phyloP scores from a whole-genome alignment of 30 jellyfish, hydroid and myxozoan genomes.

The Aurelia coerulea region DNA sequence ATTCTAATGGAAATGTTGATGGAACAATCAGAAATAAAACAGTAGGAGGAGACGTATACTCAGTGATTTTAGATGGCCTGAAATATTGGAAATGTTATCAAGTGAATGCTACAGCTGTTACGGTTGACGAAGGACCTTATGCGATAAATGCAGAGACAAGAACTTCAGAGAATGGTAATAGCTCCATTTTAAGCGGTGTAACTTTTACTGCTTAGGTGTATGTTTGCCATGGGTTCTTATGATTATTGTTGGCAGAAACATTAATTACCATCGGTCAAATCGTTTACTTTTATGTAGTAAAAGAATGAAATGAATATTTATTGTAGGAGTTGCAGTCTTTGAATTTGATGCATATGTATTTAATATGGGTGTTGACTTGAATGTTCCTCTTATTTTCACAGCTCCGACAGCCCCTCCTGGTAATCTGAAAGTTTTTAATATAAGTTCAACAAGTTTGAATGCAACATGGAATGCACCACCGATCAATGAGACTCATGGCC shows the following conservation, averaged over 20 bases:
- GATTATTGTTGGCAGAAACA: too few relatives aligned
- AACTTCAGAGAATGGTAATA: slow-evolving; percentile 6
- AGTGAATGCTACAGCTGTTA: slow-evolving; percentile 25
- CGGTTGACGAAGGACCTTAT: slow-evolving; percentile 1
- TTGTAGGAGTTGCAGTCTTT: neutral
- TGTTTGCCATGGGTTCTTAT: too few relatives aligned
- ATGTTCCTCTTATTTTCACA: neutral
- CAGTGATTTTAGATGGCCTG: neutral
- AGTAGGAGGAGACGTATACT: neutral
- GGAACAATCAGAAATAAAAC: neutral
- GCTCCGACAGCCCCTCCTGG: slow-evolving; percentile 38
- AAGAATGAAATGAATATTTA: too few relatives aligned
- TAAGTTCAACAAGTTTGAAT: slow-evolving; percentile 18
- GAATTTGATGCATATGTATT: too few relatives aligned
- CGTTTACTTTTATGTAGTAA: too few relatives aligned
- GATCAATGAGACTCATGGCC: slow-evolving; percentile 10
- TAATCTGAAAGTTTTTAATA: neutral
- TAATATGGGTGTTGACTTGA: too few relatives aligned
- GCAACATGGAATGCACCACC: slow-evolving; percentile 25
- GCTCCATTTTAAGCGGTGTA: too few relatives aligned
- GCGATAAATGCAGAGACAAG: neutral
- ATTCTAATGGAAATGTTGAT: neutral
- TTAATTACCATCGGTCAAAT: too few relatives aligned
- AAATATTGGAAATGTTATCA: slow-evolving; percentile 43
- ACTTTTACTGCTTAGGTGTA: too few relatives aligned